Evolutionary conservation across 2,888 invertebrate species (phyloP), one percentile per base, ranked within the genome.

Genomic region (Eupithecia subfuscata): DNA sequence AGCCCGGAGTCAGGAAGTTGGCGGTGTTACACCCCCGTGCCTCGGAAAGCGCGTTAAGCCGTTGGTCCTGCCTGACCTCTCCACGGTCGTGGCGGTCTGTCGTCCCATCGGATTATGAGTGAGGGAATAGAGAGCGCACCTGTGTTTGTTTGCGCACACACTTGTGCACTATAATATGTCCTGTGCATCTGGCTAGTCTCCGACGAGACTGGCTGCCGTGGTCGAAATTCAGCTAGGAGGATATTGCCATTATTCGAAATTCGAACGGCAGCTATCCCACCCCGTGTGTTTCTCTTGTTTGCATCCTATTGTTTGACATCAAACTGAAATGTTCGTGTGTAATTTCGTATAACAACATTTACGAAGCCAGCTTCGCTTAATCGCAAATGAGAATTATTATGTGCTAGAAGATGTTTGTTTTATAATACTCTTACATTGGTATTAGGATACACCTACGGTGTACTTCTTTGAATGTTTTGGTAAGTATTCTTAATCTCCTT

Each of bases 281-380:
- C 12, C 71, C 84, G 81, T 86, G 74, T 84, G 79, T 83, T 82
- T 82, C 70, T 82, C 82, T 75, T 85, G 82, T 86, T 85, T 85
- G 82, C 84, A 80, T 70, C 81, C 83, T 87, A 88, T 87, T 88
- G 88, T 90, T 89, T 89, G 88, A 89, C 87, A 86, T 84, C 78
- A 82, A 84, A 82, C 83, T 82, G 86, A 86, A 87, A 88, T 84
- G 87, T 87, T 87, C 86, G 80, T 81, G 81, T 86, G 88, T 89
- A 89, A 89, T 90, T 89, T 86, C 79, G 84, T 84, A 86, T 87
- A 88, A 90, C 89, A 90, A 90, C 89, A 89, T 89, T 89, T 88
- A 84, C 84, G 75, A 81, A 85, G 85, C 82, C 83, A 84, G 84
- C 81, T 87, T 84, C 85, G 84, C 85, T 87, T 89, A 88, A 89